Evolutionary conservation across 2,797 vertebrate species (phyloP).

Genomic region (Argentina silus): DNA sequence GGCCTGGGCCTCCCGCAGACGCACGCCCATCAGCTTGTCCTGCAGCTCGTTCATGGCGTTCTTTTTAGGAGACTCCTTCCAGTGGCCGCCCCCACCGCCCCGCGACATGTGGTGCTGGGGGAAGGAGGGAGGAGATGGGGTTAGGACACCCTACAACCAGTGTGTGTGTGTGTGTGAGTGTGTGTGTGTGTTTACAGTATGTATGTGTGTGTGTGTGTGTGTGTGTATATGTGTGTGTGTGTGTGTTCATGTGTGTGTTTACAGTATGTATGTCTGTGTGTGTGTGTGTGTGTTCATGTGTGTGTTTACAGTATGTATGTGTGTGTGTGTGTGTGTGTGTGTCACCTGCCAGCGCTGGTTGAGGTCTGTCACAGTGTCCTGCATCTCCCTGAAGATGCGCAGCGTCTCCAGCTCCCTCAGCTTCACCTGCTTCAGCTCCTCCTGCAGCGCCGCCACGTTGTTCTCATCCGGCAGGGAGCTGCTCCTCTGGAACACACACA

Average conservation of each 20-base stretch:
- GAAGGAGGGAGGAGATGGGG: background rate
- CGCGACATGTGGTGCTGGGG: slow-evolving; percentile 84
- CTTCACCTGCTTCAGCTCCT: slow-evolving; percentile 92
- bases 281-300: background rate
- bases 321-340: slow-evolving; percentile 17
- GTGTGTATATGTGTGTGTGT: background rate
- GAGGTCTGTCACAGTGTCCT: slow-evolving; percentile 88
- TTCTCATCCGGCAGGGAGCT: slow-evolving; percentile 89
- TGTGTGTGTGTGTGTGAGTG: background rate
- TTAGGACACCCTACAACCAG: background rate
- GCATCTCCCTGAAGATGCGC: slow-evolving; percentile 85
- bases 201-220: background rate
- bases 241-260: background rate
- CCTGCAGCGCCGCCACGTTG: slow-evolving; percentile 87
- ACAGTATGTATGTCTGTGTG: background rate
- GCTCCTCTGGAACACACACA: slow-evolving; percentile 77
- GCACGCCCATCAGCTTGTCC: slow-evolving; percentile 89
- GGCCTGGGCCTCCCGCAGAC: slow-evolving; percentile 89
- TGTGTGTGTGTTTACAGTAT: background rate
- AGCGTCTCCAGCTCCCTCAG: slow-evolving; percentile 88
- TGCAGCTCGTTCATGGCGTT: slow-evolving; percentile 89
- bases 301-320: slow-evolving; percentile 3
- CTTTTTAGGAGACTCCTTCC: slow-evolving; percentile 95
- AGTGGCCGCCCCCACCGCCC: slow-evolving; percentile 82
- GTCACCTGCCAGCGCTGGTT: slow-evolving; percentile 93